Base-by-base conservation (phyloP, 2,113 vertebrate species). In the Lepus europaeus region DNA sequence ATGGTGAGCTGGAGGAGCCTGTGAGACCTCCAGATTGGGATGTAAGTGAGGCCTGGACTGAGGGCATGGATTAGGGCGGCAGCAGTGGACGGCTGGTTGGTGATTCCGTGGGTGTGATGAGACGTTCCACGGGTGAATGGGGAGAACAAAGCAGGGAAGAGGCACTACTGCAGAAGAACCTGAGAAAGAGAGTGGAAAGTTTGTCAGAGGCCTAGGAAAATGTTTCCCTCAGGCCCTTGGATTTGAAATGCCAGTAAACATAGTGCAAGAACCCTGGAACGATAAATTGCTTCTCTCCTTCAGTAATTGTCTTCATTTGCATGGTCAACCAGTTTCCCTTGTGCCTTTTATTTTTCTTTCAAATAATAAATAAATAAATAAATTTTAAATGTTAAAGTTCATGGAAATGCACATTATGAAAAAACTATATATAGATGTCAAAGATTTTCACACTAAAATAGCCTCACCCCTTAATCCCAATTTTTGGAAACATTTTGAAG, bases 171-270 rank as follows among this genome's bases (percentile, higher is more conserved):
- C 36, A 45, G 36, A 59, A 51, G 45, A 78, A 9, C 20, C 27
- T 83, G 19, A 63, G 51, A 94, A 72, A 16, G n/a, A 45, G 33
- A 73, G 7, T 9, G 22, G n/a, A 59, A 83, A 33, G 45, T 64
- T 45, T 53, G 53, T 73, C 31, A 53, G 85, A 45, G 9, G 3
- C 17, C 70, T 87, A 22, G 25, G 12, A 69, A 61, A 63, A 12
- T 33, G 73, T 59, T 68, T 53, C 73, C 61, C 22, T 69, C 13
- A 1, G 39, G 0, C 63, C 49, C 9, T 82, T 3, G 5, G 45
- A 51, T 83, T 73, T 87, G 76, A 73, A 90, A 83, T 68, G 14
- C 29, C 33, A 20, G 29, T 31, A 77, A 93, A 92, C 77, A 16
- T 51, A 13, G 70, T 51, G 8, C 23, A 63, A n/a, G 3, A 2